A percentile compares a stretch with the other conserved stretches of the same genome.
Conservation (phyloP, 2,797 vertebrate species). For the Chrysocyon brachyurus region DNA sequence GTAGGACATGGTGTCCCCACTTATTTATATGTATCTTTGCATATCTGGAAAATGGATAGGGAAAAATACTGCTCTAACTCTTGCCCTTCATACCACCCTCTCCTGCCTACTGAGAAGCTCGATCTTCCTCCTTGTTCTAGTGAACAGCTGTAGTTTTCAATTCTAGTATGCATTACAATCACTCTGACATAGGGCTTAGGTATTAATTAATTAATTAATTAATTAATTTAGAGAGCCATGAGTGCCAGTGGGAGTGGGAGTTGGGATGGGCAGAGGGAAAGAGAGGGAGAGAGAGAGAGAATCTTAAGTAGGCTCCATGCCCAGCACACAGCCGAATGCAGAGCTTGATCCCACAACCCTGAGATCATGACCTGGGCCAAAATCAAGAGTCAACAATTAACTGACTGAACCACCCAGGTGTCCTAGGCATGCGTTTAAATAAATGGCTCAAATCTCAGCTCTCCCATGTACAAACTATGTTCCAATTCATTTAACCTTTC, state of each 20-base stretch:
- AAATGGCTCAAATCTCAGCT: slow-evolving; percentile 4
- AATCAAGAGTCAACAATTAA: background rate
- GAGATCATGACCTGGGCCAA: background rate
- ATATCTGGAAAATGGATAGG: background rate
- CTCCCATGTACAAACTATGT: background rate
- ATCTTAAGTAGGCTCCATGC: background rate
- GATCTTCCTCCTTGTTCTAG: background rate
- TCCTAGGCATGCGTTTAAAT: background rate
- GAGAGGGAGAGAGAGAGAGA: background rate
- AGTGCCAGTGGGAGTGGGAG: background rate
- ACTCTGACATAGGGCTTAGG: background rate
- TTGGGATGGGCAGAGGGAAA: background rate
- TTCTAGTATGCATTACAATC: background rate
- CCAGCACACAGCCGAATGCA: background rate
- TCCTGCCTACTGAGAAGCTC: background rate
- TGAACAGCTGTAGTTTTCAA: background rate
- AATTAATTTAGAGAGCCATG: background rate
- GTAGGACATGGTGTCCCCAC: background rate
- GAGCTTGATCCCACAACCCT: background rate
- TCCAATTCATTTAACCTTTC: slow-evolving; percentile 37
- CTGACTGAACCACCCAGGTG: background rate
- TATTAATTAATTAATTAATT: background rate
- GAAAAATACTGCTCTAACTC: background rate
- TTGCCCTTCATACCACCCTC: background rate
- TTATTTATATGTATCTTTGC: background rate